Conservation (phyloP, 2,113 vertebrate genomes). For the Brachirus orientalis region DNA sequence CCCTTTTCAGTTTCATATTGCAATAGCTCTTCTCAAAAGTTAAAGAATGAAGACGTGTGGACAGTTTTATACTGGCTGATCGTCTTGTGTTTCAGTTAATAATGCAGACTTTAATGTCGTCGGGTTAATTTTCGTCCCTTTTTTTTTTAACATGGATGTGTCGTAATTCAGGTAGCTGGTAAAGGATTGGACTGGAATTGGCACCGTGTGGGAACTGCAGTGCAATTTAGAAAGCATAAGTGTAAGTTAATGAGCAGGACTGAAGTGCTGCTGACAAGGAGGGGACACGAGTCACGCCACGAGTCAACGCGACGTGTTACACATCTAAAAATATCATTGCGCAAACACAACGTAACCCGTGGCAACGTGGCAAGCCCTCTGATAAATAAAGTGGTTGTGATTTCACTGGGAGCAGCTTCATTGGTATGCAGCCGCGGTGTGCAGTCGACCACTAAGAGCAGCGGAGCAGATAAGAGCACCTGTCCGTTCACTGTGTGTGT, state of each 20-base stretch:
- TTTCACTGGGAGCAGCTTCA: slow-evolving; percentile 14
- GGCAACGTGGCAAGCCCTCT: neutral
- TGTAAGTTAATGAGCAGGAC: too few species aligned
- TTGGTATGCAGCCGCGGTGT: slow-evolving; percentile 13
- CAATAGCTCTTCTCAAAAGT: too few species aligned
- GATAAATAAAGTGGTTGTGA: neutral
- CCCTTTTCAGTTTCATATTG: too few species aligned
- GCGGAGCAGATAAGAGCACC: slow-evolving; percentile 9
- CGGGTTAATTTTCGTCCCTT: too few species aligned
- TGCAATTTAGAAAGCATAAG: too few species aligned
- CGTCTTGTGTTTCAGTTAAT: too few species aligned
- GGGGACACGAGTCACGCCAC: too few species aligned
- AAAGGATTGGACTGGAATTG: neutral
- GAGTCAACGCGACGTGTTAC: too few species aligned
- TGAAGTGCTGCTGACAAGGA: neutral
- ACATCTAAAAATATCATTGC: neutral
- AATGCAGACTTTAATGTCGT: too few species aligned
- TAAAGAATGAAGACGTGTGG: too few species aligned
- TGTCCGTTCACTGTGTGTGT: neutral
- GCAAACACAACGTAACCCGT: neutral
- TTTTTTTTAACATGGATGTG: too few species aligned
- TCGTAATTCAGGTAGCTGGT: neutral
- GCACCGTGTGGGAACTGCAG: neutral
- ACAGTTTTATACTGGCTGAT: too few species aligned
- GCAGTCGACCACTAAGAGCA: slow-evolving; percentile 8